Percentiles rank a stretch among this genome's conserved stretches.
phyloP scores from a whole-genome alignment of 1,140 invertebrate genomes.

The Caerostris darwini region DNA sequence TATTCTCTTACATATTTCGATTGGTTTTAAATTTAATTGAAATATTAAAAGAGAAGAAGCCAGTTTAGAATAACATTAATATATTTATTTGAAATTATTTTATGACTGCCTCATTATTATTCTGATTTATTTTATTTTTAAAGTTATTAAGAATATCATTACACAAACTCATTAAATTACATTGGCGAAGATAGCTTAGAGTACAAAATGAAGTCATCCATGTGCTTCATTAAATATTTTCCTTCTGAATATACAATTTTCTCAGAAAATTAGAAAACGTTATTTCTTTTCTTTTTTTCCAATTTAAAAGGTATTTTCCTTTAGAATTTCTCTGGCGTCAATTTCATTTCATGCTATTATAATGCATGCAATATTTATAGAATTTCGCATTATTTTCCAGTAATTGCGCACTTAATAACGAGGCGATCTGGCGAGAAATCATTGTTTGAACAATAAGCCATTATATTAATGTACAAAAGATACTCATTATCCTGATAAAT shows the following conservation, averaged over 20 bases:
- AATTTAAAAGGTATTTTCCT: background rate
- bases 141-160: no score
- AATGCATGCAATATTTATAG: background rate
- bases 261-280: background rate
- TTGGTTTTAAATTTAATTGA: no score
- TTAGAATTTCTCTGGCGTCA: background rate
- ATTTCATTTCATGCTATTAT: background rate
- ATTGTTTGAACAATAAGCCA: background rate
- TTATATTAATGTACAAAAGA: conserved; percentile 30
- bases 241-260: background rate
- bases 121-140: no score
- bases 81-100: no score
- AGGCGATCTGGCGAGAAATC: background rate
- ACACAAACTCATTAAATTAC: no score
- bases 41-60: no score
- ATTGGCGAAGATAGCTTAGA: no score
- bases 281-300: background rate
- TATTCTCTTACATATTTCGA: no score
- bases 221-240: background rate
- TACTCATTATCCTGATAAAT: conserved; percentile 43
- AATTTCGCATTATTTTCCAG: background rate
- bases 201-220: no score
- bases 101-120: no score
- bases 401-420: background rate
- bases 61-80: no score